These are phyloP conservation scores for Plagodis pulveraria DNA, from an alignment of 2,888 invertebrate species.

Conservation along the genomic window DNA sequence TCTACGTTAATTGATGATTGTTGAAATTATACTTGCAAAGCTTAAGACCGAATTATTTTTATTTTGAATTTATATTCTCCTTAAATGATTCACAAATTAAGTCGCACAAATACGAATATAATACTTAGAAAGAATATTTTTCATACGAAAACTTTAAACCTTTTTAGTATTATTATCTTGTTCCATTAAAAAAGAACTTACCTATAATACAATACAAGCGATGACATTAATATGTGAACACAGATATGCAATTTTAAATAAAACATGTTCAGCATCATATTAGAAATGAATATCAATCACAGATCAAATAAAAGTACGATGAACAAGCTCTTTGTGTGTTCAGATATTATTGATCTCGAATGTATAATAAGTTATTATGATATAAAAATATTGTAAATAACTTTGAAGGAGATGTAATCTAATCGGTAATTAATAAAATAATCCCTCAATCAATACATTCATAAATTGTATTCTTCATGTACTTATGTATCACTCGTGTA, in stretches of 20 bases:
- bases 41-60: no score
- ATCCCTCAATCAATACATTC: constrained; percentile 13
- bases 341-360: constrained; percentile 26
- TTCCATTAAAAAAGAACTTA: background rate
- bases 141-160: constrained; percentile 4
- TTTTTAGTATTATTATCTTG: constrained; percentile 5
- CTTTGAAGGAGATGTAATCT: constrained; percentile 10
- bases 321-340: constrained; percentile 10
- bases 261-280: no score
- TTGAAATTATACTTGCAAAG: no score
- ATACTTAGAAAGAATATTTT: background rate
- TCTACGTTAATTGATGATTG: no score
- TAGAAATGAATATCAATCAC: background rate
- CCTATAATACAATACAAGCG: constrained; percentile 9
- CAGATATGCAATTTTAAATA: background rate
- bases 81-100: background rate
- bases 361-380: constrained; percentile 14
- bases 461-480: constrained; percentile 8
- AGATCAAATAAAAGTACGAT: background rate
- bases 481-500: constrained; percentile 13
- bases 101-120: background rate
- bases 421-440: constrained; percentile 15
- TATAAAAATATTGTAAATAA: constrained; percentile 19
- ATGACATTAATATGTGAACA: constrained; percentile 25
- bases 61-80: no score